phyloP scores from a whole-genome alignment of 2,797 vertebrate genomes.

The Eulemur albifrons region DNA sequence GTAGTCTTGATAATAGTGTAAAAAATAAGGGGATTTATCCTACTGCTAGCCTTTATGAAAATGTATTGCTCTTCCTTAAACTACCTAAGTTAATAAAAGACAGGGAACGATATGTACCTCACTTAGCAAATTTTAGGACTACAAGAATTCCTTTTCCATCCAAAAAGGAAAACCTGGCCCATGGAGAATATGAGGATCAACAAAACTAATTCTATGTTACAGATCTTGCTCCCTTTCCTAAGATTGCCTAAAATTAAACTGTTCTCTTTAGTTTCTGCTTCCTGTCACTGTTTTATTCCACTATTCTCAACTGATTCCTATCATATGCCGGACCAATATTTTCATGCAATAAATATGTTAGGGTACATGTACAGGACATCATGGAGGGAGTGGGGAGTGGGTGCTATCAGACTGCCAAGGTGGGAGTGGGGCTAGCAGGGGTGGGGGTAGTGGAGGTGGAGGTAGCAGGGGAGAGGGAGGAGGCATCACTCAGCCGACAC shows the following conservation, averaged over 20 bases:
- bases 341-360: neutral
- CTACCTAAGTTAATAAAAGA: neutral
- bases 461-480: neutral
- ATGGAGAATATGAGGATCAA: neutral
- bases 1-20: neutral
- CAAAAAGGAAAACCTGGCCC: slow-evolving; percentile 10
- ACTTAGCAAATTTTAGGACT: neutral
- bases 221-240: neutral
- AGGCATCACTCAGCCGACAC: neutral
- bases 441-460: neutral
- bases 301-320: neutral
- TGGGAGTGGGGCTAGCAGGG: neutral
- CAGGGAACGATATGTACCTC: neutral
- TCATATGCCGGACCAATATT: neutral
- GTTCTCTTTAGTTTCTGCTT: neutral
- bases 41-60: neutral
- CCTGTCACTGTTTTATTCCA: neutral
- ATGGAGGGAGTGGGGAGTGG: neutral
- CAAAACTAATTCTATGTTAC: neutral
- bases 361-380: neutral
- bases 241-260: neutral
- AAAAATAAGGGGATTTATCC: neutral
- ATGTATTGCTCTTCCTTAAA: neutral
- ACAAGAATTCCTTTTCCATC: neutral
- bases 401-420: neutral